Evolutionary conservation across 2,888 invertebrate genomes (phyloP).

Genomic region (Zeuzera pyrina): DNA sequence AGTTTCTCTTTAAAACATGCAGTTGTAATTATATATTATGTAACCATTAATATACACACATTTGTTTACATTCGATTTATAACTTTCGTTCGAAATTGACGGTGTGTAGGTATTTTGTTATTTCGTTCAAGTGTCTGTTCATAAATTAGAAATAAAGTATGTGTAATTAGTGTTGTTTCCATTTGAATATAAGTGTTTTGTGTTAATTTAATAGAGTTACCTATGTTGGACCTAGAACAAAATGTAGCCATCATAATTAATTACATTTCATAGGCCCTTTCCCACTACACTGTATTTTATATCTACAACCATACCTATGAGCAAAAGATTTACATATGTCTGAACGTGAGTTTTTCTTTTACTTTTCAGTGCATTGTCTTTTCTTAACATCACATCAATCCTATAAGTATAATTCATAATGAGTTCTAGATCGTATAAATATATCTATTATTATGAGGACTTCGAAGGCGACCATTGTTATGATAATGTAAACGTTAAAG

Average conservation of each 20-base stretch:
- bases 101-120: constrained; percentile 1
- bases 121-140: constrained; percentile 41
- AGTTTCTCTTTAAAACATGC: constrained; percentile 29
- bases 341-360: constrained; percentile 19
- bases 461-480: neutral
- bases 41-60: neutral
- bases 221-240: constrained; percentile 39
- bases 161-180: constrained; percentile 58
- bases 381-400: constrained; percentile 29
- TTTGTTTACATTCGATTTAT: neutral
- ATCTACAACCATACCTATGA: too few relatives aligned
- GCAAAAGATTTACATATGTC: too few relatives aligned
- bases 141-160: constrained; percentile 52
- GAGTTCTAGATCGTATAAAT: constrained; percentile 73
- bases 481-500: neutral
- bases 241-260: constrained; percentile 28
- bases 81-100: neutral
- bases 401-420: constrained; percentile 53
- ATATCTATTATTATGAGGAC: constrained; percentile 34
- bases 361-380: constrained; percentile 22
- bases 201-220: constrained; percentile 42
- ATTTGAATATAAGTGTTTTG: constrained; percentile 50
- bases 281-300: too few relatives aligned
- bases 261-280: too few relatives aligned
- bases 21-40: constrained; percentile 10